Conservation (phyloP, 2,797 vertebrate species). For the Chelidonichthys spinosus region DNA sequence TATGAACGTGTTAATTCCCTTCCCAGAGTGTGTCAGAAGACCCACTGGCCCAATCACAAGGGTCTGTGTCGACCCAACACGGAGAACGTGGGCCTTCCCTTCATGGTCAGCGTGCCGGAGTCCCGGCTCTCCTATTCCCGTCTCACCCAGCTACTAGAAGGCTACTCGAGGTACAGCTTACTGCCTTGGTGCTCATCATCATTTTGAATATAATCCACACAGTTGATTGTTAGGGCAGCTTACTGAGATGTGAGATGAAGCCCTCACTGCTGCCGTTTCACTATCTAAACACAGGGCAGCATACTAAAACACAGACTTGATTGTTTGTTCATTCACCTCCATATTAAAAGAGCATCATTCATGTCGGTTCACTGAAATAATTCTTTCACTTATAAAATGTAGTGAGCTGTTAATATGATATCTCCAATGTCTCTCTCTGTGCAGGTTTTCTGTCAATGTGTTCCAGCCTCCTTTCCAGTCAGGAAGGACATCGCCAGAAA, state of each 20-base stretch:
- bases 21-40: slow-evolving; percentile 92
- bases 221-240: not conserved
- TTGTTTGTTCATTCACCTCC: not conserved
- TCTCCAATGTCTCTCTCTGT: not conserved
- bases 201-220: not conserved
- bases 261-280: not conserved
- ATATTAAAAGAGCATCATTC: too few species aligned
- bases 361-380: not conserved
- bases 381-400: not conserved
- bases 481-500: slow-evolving; percentile 90
- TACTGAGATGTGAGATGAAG: not conserved
- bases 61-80: slow-evolving; percentile 87
- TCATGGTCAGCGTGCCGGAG: slow-evolving; percentile 93
- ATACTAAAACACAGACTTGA: not conserved
- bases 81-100: slow-evolving; percentile 95
- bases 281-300: not conserved
- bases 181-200: not conserved
- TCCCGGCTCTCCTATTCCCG: slow-evolving; percentile 93
- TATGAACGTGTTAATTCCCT: not conserved
- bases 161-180: slow-evolving; percentile 90
- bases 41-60: slow-evolving; percentile 95
- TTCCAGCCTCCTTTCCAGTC: slow-evolving; percentile 98
- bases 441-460: slow-evolving; percentile 96
- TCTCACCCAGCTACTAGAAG: slow-evolving; percentile 93
- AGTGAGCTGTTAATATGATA: not conserved